A percentile compares a stretch with the other conserved stretches of the same genome.
Evolutionary conservation across 1,140 invertebrate species (phyloP).

Genomic region (Drosophila athabasca): DNA sequence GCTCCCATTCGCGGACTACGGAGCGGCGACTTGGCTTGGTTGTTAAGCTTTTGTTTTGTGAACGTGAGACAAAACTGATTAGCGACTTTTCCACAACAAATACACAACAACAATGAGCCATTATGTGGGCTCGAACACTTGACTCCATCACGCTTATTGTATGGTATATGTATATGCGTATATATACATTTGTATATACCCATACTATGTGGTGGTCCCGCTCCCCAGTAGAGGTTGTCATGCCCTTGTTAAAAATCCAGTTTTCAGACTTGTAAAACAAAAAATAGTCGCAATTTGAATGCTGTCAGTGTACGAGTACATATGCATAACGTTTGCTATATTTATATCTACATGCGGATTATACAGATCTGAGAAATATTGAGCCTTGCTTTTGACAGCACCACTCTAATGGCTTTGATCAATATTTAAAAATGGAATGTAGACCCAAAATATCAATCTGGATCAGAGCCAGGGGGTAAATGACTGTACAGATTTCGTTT

Average conservation of each 20-base stretch:
- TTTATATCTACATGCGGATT: conserved; percentile 8
- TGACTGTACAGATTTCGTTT: conserved; percentile 18
- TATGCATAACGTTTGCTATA: conserved; percentile 1
- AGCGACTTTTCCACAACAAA: conserved; percentile 59
- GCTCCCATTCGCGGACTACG: conserved; percentile 1
- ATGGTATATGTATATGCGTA: neutral
- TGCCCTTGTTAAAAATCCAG: conserved; percentile 77
- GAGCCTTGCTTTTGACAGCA: conserved; percentile 44
- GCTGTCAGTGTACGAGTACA: conserved; percentile 21
- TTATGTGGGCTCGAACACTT: conserved; percentile 49
- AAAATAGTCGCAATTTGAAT: conserved; percentile 55
- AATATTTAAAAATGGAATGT: conserved; percentile 33
- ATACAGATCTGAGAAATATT: too few relatives aligned
- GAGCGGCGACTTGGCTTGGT: conserved; percentile 13
- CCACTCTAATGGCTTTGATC: conserved; percentile 62
- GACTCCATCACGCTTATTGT: conserved; percentile 38
- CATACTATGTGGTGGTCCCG: neutral
- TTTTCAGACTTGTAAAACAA: conserved; percentile 45
- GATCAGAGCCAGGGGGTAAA: conserved; percentile 21
- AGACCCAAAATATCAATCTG: conserved; percentile 16
- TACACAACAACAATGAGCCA: conserved; percentile 25
- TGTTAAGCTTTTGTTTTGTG: conserved; percentile 56
- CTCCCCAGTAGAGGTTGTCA: conserved; percentile 27
- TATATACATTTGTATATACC: neutral
- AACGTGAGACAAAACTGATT: conserved; percentile 77